Percentiles rank a stretch among this genome's conserved stretches.
These are phyloP conservation scores for Sorex maritimensis DNA, from an alignment of 2,797 vertebrate genomes.

Conservation along the genomic window DNA sequence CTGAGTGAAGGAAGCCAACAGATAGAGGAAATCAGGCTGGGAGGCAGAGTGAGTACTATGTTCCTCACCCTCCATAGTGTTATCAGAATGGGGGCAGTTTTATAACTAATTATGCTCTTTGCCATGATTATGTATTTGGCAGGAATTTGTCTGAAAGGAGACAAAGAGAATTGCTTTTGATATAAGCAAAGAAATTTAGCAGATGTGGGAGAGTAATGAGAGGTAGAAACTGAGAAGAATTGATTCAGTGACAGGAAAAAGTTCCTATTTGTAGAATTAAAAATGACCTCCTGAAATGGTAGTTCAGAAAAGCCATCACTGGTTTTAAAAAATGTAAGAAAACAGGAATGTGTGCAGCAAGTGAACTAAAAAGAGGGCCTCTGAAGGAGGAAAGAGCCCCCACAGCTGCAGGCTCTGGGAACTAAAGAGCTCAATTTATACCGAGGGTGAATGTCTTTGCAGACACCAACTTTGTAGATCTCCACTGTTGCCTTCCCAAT, in stretches of 20 bases:
- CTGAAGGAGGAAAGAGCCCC: background rate
- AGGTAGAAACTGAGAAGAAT: background rate
- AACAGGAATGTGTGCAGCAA: rapidly evolving
- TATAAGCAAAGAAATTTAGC: background rate
- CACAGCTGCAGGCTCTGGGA: background rate
- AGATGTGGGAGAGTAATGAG: background rate
- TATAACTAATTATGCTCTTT: background rate
- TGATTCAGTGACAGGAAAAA: background rate
- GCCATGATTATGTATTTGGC: background rate
- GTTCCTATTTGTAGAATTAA: background rate
- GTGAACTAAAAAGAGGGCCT: background rate
- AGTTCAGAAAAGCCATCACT: background rate
- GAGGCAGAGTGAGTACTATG: rapidly evolving
- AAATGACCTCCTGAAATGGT: background rate
- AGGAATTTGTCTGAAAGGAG: constrained; percentile 36
- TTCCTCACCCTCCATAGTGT: background rate
- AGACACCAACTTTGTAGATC: background rate
- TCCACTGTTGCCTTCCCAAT: background rate
- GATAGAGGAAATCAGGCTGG: background rate
- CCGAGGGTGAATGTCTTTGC: background rate
- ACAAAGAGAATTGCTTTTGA: constrained; percentile 29
- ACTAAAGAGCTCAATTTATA: background rate
- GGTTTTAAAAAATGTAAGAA: background rate
- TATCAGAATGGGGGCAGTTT: background rate
- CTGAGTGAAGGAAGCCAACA: background rate